Conservation (phyloP, 2,797 vertebrate species). For the Buphagus erythrorhynchus region DNA sequence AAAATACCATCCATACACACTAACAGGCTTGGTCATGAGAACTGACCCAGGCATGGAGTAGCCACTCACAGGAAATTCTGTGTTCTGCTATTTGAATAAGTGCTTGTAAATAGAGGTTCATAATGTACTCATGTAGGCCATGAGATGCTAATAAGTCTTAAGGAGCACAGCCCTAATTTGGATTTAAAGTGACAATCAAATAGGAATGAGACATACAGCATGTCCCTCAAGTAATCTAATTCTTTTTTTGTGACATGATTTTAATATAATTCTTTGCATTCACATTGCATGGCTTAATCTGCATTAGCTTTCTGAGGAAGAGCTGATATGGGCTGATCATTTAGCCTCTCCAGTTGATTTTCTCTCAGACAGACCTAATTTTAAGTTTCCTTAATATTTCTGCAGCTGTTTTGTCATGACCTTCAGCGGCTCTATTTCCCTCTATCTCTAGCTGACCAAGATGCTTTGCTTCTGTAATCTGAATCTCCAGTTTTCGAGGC, state of each 20-base stretch:
- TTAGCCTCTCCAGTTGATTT: background rate
- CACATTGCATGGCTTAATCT: background rate
- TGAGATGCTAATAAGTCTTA: background rate
- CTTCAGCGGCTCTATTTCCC: background rate
- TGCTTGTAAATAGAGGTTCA: background rate
- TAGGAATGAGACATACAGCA: background rate
- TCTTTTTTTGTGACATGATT: background rate
- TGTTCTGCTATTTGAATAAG: background rate
- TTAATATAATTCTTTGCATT: background rate
- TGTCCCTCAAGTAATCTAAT: background rate
- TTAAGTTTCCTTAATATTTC: background rate
- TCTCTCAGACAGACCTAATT: background rate
- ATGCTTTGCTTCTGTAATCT: background rate
- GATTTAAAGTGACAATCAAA: background rate
- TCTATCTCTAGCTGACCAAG: background rate
- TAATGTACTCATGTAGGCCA: background rate
- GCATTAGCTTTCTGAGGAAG: slow-evolving; percentile 16
- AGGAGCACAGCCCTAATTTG: background rate
- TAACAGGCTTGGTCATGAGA: background rate
- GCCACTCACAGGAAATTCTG: background rate
- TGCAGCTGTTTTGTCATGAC: background rate
- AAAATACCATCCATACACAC: background rate
- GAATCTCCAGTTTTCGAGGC: background rate
- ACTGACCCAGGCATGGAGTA: background rate
- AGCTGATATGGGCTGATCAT: background rate